Evolutionary conservation across 2,113 vertebrate genomes (phyloP), one percentile per base, ranked within the genome.

Genomic region (Odontophorus gujanensis): DNA sequence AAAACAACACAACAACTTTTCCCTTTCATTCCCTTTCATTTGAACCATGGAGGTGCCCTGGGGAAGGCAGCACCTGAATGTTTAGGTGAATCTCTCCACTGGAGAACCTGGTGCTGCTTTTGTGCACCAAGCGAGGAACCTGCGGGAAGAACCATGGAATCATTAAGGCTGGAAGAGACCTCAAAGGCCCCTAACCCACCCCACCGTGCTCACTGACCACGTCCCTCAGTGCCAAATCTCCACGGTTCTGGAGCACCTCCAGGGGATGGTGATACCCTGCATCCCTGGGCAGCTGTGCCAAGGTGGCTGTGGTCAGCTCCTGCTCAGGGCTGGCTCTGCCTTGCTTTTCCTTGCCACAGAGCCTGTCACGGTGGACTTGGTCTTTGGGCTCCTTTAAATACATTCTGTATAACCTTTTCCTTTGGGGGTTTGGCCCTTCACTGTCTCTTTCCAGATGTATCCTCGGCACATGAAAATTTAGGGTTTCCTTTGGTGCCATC

Each of bases 401-500:
- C 5, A 19, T 30, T 26, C 22, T 1, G 8, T 8, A 0, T 3
- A 19, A 34, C 3, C 13, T 18, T 57, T 36, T 6, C 7, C 62
- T 85, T 8, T 6, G 1, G 24, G 18, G 3, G 47, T 69, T 53
- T 22, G 40, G 12, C 3, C 42, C 13, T 43, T 84, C 10, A 9
- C 26, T 0, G 3, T 8, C 20, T 34, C 1, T 6, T 6, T 26
- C 26, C 3, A 6, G 9, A 3, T 9, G 12, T 3, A 7, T 9
- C 22, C 20, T 7, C 0, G 0, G 18, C 51, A 6, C 8, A 7
- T n/a, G 40, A 38, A 32, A 8, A 42, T 24, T 87, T 91, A 61
- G 72, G 43, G 1, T 74, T 79, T 94, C 83, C 95, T 96, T 43
- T 96, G 93, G 90, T 93, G 96, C 95, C 96, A 79, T 89, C 96